Evolutionary conservation across 2,888 invertebrate genomes (phyloP), one percentile per base, ranked within the genome.

Genomic region (Thyatira batis): DNA sequence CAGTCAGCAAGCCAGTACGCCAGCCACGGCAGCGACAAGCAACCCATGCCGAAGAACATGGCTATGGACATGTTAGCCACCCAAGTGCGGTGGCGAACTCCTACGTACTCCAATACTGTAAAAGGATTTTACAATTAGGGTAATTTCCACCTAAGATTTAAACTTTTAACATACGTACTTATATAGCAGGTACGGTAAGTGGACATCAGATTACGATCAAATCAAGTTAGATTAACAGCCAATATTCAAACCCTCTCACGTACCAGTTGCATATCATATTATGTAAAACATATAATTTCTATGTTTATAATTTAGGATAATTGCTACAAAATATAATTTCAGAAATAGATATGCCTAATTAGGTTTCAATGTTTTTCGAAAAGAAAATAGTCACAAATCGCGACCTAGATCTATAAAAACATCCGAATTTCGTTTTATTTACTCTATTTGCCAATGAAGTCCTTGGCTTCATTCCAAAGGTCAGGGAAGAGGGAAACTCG

Each of bases 31-130:
- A 93, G 72, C 0, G 74, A 56, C 53, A 92, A 67, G 58, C 88
- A 89, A 4, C 91, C 92, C 30, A 81, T 60, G 3, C 92, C 92
- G 75, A 90, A 93, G 78, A 78, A 93, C 45, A 92, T 60, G 0
- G 92, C 93, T 39, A 92, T 90, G 0, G 92, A 90, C 80, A 93
- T 85, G 71, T 92, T 93, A 0, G 91, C 92, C 21, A 89, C 87
- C 82, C 81, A 86, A 1, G 92, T 92, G 17, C 93, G 86, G 74
- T 92, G 89, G 0, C 78, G 76, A 0, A 90, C 80, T 0, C 93
- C 92, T 43, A 92, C 88, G 79, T 92, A 93, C 61, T 93, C 93
- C 45, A 93, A 61, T 3, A 89, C 92, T 86, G 78, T 0, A 11
- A n/a, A n/a, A n/a, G n/a, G n/a, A n/a, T n/a, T n/a, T n/a, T n/a